Percentiles rank a stretch among this genome's conserved stretches.
phyloP scores from a whole-genome alignment of 2,888 invertebrate genomes.

The Adelognathus sp. region DNA sequence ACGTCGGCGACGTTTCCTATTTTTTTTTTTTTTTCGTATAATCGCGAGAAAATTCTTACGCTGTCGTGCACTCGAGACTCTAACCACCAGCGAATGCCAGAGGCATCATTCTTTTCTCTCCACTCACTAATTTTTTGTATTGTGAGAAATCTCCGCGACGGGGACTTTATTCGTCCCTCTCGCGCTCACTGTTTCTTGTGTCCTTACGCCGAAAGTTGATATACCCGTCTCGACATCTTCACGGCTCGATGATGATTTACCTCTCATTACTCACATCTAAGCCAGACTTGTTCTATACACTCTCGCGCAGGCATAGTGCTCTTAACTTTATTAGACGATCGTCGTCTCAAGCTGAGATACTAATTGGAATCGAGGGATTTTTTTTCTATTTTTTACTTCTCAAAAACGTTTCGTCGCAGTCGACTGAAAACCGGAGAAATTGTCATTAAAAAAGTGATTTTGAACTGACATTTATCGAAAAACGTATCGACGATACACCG shows the following conservation, averaged over 20 bases:
- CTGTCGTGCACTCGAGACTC: conserved; percentile 34
- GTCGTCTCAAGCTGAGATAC: not conserved
- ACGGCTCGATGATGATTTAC: not conserved
- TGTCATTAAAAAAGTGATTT: no score
- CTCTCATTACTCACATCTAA: not conserved
- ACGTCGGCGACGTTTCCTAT: conserved; percentile 9
- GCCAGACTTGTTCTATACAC: not conserved
- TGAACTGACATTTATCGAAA: no score
- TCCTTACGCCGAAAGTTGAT: not conserved
- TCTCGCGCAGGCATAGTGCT: not conserved
- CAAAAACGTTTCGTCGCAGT: not conserved
- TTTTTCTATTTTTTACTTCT: not conserved
- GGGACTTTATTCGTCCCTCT: not conserved
- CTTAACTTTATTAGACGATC: not conserved
- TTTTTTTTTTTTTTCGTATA: conserved; percentile 18
- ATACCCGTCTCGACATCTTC: not conserved
- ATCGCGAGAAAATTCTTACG: conserved; percentile 37
- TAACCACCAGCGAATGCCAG: conserved; percentile 32
- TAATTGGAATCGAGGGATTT: not conserved
- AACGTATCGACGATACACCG: no score
- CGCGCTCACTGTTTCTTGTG: not conserved
- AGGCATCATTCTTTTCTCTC: conserved; percentile 8
- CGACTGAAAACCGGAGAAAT: no score
- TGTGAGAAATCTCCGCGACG: conserved; percentile 13
- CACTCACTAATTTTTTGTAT: conserved; percentile 34